Percentiles rank a stretch among this genome's conserved stretches.
Conservation (phyloP, 2,888 invertebrate genomes). For the Lathronympha strigana region DNA sequence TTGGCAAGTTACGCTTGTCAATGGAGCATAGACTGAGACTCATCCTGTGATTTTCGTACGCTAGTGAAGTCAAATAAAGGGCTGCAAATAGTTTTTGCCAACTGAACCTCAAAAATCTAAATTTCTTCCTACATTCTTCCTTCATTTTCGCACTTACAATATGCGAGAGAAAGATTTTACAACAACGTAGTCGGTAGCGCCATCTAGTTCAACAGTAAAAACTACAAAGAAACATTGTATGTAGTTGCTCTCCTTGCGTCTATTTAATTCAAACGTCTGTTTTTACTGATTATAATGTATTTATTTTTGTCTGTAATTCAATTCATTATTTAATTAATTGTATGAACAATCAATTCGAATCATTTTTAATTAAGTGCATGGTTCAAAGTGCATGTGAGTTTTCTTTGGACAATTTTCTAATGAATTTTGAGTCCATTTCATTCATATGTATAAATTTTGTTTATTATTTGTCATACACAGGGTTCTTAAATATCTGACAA, state of each 20-base stretch:
- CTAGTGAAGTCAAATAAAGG: no score
- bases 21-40: no score
- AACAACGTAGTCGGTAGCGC: background rate
- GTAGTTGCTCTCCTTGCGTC: background rate
- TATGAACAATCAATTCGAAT: background rate
- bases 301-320: constrained; percentile 25
- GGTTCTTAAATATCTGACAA: background rate
- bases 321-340: constrained; percentile 23
- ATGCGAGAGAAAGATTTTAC: no score
- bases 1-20: no score
- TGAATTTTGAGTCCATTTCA: constrained; percentile 22
- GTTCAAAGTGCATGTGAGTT: constrained; percentile 43
- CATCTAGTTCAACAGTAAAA: background rate
- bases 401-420: constrained; percentile 52
- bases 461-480: background rate
- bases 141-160: no score
- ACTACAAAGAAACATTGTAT: background rate
- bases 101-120: no score
- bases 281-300: background rate
- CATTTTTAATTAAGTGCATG: constrained; percentile 24
- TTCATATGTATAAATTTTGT: constrained; percentile 34
- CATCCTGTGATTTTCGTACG: no score
- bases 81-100: no score
- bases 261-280: background rate
- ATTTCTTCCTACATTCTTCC: no score